Evolutionary conservation across 92 coral and sea anemone species (phyloP), one percentile per base, ranked within the genome.

Genomic region (Palythoa grandiflora): DNA sequence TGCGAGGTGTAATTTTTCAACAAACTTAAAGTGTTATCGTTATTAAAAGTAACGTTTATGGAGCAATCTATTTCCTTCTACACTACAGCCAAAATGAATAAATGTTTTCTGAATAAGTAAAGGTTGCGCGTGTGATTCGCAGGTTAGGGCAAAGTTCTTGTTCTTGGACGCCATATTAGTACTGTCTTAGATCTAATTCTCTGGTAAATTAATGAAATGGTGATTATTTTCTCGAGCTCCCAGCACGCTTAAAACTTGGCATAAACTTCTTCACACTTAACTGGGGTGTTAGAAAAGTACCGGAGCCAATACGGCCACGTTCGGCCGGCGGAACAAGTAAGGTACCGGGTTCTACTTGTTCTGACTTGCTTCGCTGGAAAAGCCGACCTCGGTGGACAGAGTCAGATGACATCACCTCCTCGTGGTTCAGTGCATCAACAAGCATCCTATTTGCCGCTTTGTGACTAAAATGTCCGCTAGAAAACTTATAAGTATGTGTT

Each of bases 401-500:
- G 53, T 87, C 93, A 2, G 89, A 63, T 77, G 91, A 94, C 6
- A n/a, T 17, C 50, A 91, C 70, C 37, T 79, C 85, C 55, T 87
- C 88, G 84, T 95, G 96, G 87, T 93, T 91, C 11, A 90, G 87
- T 11, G 96, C 93, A 76, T 97, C 96, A 0, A 85, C 85, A 10
- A 89, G 89, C 35, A 92, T 80, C 54, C 99, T 91, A n/a, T 91
- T 91, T 2, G 98, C 97, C 17, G 92, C 93, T 74, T 93, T 92
- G 86, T 91, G 87, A 28, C 94, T 94, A 37, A 88, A 95, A 72
- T 93, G 89, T 55, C 98, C 98, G 76, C 88, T 93, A 52, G 78
- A 75, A 80, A 95, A 95, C 61, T 91, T 92, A 85, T 84, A 93
- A 2, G 81, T 83, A 48, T 61, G 83, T 12, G 74, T 80, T 28